Conservation (phyloP, 2,888 invertebrate species). For the Ormyrus thymus region DNA sequence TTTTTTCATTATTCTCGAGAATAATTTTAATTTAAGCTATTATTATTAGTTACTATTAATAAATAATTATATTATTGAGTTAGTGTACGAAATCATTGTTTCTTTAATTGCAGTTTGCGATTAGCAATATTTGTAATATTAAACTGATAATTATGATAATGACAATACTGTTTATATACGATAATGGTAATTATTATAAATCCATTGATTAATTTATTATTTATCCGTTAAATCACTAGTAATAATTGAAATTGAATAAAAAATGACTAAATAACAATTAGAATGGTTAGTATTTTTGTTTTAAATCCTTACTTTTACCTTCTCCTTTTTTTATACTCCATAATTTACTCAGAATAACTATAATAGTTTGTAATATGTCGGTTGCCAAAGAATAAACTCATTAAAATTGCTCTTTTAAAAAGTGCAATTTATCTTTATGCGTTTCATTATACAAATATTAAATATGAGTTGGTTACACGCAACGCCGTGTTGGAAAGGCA, state of each 20-base stretch:
- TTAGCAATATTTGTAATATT: slow-evolving; percentile 54
- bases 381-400: slow-evolving; percentile 18
- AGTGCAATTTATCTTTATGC: background rate
- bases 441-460: too few species aligned
- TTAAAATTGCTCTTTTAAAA: background rate
- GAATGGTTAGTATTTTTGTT: slow-evolving; percentile 39
- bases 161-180: slow-evolving; percentile 53
- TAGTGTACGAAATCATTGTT: slow-evolving; percentile 45
- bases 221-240: slow-evolving; percentile 51
- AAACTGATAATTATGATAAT: slow-evolving; percentile 48
- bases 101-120: slow-evolving; percentile 49
- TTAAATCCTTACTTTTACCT: slow-evolving; percentile 10
- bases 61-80: slow-evolving; percentile 33
- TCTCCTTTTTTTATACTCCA: background rate
- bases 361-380: slow-evolving; percentile 1
- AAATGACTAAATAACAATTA: slow-evolving; percentile 45
- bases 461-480: too few species aligned
- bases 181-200: slow-evolving; percentile 50
- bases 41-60: slow-evolving; percentile 49
- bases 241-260: slow-evolving; percentile 53
- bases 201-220: slow-evolving; percentile 53
- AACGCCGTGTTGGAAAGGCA: slow-evolving; percentile 8
- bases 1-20: slow-evolving; percentile 47
- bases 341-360: background rate
- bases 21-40: slow-evolving; percentile 51